A percentile compares a stretch with the other conserved stretches of the same genome.
These are phyloP conservation scores for Arremon aurantiirostris DNA, from an alignment of 2,797 vertebrate genomes.

Conservation along the genomic window DNA sequence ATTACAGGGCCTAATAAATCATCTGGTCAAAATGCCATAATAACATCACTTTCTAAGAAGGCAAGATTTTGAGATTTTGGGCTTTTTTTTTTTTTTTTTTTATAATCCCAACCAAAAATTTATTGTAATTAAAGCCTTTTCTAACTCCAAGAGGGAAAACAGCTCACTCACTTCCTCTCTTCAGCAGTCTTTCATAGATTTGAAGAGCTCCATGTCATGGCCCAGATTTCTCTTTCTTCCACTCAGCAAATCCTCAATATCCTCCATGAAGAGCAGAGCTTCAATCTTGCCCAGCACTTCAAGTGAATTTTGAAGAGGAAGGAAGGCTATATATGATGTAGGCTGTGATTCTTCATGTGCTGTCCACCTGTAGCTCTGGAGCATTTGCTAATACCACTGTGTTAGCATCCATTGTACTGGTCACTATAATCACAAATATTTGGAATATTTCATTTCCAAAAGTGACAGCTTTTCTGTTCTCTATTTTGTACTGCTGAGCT, in stretches of 20 bases:
- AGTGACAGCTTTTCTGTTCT: not conserved
- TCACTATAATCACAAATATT: not conserved
- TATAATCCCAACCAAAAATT: not conserved
- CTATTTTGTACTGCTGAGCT: not conserved
- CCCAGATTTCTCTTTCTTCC: not conserved
- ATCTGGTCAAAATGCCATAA: not conserved
- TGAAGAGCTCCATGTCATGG: not conserved
- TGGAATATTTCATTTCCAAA: not conserved
- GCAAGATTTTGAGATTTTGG: not conserved
- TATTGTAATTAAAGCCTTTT: not conserved
- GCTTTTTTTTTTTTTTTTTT: not conserved
- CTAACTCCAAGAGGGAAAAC: not conserved
- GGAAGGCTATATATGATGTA: not conserved
- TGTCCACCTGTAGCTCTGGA: not conserved
- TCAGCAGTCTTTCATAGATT: not conserved
- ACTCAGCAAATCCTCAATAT: not conserved
- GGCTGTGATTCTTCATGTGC: not conserved
- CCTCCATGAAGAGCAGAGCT: not conserved
- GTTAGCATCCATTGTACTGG: not conserved
- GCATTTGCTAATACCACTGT: too few relatives aligned
- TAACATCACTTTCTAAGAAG: not conserved
- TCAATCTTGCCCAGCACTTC: not conserved
- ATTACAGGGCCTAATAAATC: not conserved
- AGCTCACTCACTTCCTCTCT: not conserved
- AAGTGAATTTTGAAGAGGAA: not conserved